Base-by-base conservation (phyloP, 1,140 invertebrate species). In the Chironomus tepperi region DNA sequence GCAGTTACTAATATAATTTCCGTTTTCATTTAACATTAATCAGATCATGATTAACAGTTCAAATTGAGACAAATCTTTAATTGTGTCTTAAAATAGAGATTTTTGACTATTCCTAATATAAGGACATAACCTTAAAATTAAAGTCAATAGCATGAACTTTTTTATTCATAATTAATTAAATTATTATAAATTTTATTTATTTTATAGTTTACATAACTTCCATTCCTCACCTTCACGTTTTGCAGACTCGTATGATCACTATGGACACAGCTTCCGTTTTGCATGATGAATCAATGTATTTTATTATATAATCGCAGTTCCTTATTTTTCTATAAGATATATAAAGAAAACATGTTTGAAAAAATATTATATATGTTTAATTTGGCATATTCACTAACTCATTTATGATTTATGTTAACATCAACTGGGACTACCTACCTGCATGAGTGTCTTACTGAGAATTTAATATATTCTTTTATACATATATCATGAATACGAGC, bases 201-300 rank as follows among this genome's bases (percentile, higher is more conserved):
- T 70, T 18, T 70, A 8, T 70, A 70, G 65, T 70, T 70, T 21
- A 18, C 65, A 70, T 70, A 15, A 70, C 18, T 70, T 70, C 10
- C 7, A 70, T 18, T 18, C 16, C 9, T 10, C 65, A 70, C 47
- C 9, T 57, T 70, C 65, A 70, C 65, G 65, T 19, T 70, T 70
- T 19, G 18, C 65, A 18, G 65, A 70, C 18, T 15, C 47, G 3
- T n/a, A 57, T 12, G 47, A 57, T 5, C n/a, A 70, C 18, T 6
- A 70, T 70, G 65, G 65, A 18, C 65, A 70, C 9, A 70, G 19
- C 18, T 19, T 70, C 18, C 65, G 65, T 16, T 70, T 70, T 70
- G 65, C 65, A 70, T 70, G 65, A 70, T 18, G 7, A 12, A 15
- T 15, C 12, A 12, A 57, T 57, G 8, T n/a, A 12, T 57, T 57